Conservation (phyloP, 1,140 invertebrate species). For the Dreissena polymorpha region DNA sequence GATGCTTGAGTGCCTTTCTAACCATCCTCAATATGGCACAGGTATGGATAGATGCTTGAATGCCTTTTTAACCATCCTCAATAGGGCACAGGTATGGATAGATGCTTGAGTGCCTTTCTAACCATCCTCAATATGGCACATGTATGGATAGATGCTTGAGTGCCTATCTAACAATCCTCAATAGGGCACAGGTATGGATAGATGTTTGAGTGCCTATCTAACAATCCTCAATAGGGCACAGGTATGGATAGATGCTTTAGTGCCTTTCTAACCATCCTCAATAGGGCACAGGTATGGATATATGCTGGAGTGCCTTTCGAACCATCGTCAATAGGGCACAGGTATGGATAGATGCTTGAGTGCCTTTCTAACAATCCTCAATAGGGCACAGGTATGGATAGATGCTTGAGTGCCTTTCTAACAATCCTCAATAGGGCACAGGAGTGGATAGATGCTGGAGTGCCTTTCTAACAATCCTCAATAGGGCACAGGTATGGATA, state of each 20-base stretch:
- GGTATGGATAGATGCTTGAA: slow-evolving; percentile 55
- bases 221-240: slow-evolving; percentile 78
- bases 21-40: slow-evolving; percentile 78
- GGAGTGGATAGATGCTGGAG: slow-evolving; percentile 53
- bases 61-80: slow-evolving; percentile 67
- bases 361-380: slow-evolving; percentile 67
- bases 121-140: slow-evolving; percentile 78
- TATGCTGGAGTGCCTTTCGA: neutral
- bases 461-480: slow-evolving; percentile 67
- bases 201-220: neutral
- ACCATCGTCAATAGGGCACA: slow-evolving; percentile 78
- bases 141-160: slow-evolving; percentile 55
- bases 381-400: slow-evolving; percentile 76
- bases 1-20: neutral
- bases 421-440: slow-evolving; percentile 78
- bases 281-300: slow-evolving; percentile 76
- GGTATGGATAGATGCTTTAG: slow-evolving; percentile 55
- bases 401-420: neutral
- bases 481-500: slow-evolving; percentile 76
- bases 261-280: slow-evolving; percentile 67
- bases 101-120: neutral
- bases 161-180: slow-evolving; percentile 67
- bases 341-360: slow-evolving; percentile 55
- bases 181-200: slow-evolving; percentile 76
- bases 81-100: slow-evolving; percentile 76